Evolutionary conservation across 2,113 vertebrate genomes (phyloP), one percentile per base, ranked within the genome.

Genomic region (Platycercus adscitus): DNA sequence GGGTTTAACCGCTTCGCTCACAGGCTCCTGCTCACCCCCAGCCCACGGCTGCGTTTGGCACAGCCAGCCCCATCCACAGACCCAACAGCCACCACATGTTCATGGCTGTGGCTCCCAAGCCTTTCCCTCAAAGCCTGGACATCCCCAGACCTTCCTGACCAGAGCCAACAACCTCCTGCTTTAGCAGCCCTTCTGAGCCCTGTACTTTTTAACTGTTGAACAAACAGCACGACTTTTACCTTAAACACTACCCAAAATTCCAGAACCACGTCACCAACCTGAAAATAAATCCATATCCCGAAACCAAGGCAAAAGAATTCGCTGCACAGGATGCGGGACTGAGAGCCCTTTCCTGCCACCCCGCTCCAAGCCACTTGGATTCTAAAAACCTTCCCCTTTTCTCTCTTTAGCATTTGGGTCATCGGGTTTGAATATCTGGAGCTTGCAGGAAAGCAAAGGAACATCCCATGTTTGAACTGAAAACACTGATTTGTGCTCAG

Each of bases 71-170:
- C 50, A 7, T 7, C 53, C 6, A 4, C 50, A 46, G 37, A 7
- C 49, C 21, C 43, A 10, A 2, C 13, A 2, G 2, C 5, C 5
- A 20, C 1, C 28, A 2, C 31, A 0, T 0, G 11, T 1, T 13
- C 1, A 0, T 0, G 15, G 24, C 29, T 8, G 2, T 2, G 0
- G 1, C 55, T 46, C 28, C 73, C 28, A 41, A 44, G 31, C 41
- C 87, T 2, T 19, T 25, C 39, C 58, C 47, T 49, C n/a, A 4
- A 28, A 46, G 13, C 5, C 13, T 33, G 0, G 2, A 2, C 23
- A 10, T 7, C 53, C 28, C 61, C 31, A 1, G 9, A 29, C n/a
- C 47, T 70, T 19, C 58, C 66, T 4, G 61, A 16, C 21, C 7
- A 20, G 63, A 58, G 7, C 17, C 6, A 66, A 55, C 46, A 64